Base-by-base conservation (phyloP, 2,888 invertebrate species). In the Zootermopsis nevadensis region DNA sequence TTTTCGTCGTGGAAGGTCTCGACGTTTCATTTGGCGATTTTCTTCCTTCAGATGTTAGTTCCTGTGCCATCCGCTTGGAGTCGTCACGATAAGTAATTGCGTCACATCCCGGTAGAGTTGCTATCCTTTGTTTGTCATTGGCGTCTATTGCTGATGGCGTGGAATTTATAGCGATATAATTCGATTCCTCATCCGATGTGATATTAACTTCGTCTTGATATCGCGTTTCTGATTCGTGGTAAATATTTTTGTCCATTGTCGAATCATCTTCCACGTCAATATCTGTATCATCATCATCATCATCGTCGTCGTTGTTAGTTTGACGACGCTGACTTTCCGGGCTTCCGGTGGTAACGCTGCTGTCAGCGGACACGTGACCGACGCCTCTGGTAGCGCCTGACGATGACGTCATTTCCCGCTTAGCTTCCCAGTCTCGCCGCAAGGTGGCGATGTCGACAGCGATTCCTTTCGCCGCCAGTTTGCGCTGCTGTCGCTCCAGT, bases 401-500 rank as follows among this genome's bases (percentile, higher is more conserved):
- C 22, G 42, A 22, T 2, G 66, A 33, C 27, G 79, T 30, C 30
- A 79, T 82, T 19, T 80, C 77, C 19, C 82, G 84, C n/a, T 84
- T 82, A 24, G 84, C 80, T 55, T 97, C 93, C 91, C 97, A 97
- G 89, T 97, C 97, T 77, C 95, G 92, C 87, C 95, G 94, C 80
- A 97, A 90, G 4, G 97, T 95, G 87, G 96, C 95, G 85, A 97
- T 90, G 89, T 97, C 97, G 33, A 97, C 97, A 30, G 95, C 94
- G 87, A 97, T 96, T 86, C 97, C 97, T 89, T 97, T 97, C 80
- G 96, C 96, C 83, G 97, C 94, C 84, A 98, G 92, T 89, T 98
- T 98, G 87, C 97, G 92, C 87, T 98, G 98, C 90, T 97, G 97
- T 82, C 97, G 92, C 89, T 98, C 97, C 87, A 98, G 92, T 85